Percentiles rank a stretch among this genome's conserved stretches.
Evolutionary conservation across 2,797 vertebrate genomes (phyloP).

Genomic region (Onychomys leucogaster): DNA sequence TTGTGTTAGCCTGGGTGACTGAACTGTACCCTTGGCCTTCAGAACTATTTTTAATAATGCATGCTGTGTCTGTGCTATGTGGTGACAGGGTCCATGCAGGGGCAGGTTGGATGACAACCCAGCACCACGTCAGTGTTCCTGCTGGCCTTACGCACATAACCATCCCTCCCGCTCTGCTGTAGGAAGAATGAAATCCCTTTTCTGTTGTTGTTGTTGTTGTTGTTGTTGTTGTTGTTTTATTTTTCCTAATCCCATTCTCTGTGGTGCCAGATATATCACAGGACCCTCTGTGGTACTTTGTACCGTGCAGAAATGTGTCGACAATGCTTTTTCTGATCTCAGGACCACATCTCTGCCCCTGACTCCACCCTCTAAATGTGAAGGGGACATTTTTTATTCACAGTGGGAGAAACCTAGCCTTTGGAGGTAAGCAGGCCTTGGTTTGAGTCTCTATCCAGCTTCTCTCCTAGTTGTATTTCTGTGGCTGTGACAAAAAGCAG

Average conservation of each 20-base stretch:
- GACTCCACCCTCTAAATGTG: not conserved
- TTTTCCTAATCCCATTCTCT: conserved; percentile 60
- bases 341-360: not conserved
- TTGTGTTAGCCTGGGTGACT: conserved; percentile 74
- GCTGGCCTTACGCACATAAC: conserved; percentile 63
- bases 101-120: conserved; percentile 62
- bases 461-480: not conserved
- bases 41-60: conserved; percentile 83
- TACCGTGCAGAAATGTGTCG: conserved; percentile 24
- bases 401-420: not conserved
- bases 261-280: conserved; percentile 38
- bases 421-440: not conserved
- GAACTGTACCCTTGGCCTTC: conserved; percentile 63
- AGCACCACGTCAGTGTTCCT: conserved; percentile 72
- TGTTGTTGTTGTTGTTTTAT: conserved; percentile 31
- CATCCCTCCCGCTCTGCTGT: conserved; percentile 63
- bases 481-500: not conserved
- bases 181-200: not conserved
- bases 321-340: conserved; percentile 49
- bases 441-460: not conserved
- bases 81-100: conserved; percentile 64
- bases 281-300: not conserved
- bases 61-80: conserved; percentile 70
- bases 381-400: not conserved
- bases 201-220: conserved; percentile 9